phyloP scores from a whole-genome alignment of 2,113 vertebrate genomes.

The Zapus hudsonius region DNA sequence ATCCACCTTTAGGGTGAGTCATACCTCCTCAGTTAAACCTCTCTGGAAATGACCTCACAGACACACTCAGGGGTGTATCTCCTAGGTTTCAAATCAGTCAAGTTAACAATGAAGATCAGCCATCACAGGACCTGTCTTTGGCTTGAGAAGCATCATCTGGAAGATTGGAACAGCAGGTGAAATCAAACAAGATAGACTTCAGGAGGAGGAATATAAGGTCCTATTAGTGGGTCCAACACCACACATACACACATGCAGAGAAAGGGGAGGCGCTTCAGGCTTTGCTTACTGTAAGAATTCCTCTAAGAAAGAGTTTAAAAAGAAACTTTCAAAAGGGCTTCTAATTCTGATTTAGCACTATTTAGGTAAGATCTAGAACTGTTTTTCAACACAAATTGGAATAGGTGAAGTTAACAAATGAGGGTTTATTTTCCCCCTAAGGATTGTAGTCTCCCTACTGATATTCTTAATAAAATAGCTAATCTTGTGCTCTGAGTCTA shows the following conservation, averaged over 20 bases:
- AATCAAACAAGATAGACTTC: too few species aligned
- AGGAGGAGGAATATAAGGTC: too few species aligned
- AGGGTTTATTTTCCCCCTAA: background rate
- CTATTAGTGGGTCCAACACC: too few species aligned
- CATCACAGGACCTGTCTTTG: too few species aligned
- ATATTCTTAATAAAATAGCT: background rate
- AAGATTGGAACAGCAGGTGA: too few species aligned
- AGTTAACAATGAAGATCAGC: too few species aligned
- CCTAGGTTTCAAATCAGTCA: too few species aligned
- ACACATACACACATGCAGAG: background rate
- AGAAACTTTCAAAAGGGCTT: background rate
- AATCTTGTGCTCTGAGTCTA: background rate
- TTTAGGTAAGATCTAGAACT: background rate
- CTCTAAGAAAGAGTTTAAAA: background rate
- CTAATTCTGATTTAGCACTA: background rate
- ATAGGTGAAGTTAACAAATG: background rate
- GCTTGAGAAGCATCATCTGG: too few species aligned
- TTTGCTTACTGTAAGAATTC: background rate
- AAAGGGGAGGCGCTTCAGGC: background rate
- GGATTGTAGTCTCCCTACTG: background rate
- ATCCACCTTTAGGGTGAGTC: too few species aligned
- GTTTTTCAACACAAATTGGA: slow-evolving; percentile 16
- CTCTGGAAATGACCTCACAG: too few species aligned
- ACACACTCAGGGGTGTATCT: too few species aligned
- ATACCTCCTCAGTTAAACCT: too few species aligned